Conservation (phyloP, 37 sponge, comb jelly and placozoan species). For the Agelas oroides region DNA sequence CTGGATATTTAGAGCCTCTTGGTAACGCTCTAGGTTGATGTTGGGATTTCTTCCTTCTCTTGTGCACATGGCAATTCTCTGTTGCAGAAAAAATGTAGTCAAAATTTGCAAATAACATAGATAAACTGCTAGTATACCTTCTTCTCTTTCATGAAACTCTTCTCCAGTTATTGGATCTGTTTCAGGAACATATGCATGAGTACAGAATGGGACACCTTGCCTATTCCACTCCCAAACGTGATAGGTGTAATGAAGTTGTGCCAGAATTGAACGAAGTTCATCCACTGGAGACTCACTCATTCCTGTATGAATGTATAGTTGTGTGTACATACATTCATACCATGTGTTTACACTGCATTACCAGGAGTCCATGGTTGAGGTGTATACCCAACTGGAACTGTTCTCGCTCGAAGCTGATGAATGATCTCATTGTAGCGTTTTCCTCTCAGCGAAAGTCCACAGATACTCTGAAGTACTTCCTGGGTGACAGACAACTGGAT, state of each 20-base stretch:
- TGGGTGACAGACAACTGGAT: too few species aligned
- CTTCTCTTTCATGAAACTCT: conserved; percentile 23
- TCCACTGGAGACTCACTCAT: too few species aligned
- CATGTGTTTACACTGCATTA: too few species aligned
- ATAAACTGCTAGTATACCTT: conserved; percentile 1
- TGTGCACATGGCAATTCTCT: conserved; percentile 18
- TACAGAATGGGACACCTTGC: conserved; percentile 24
- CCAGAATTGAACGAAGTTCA: conserved; percentile 6
- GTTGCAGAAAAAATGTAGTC: not conserved
- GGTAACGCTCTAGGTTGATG: conserved; percentile 2
- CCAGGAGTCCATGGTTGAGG: too few species aligned
- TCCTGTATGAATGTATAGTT: too few species aligned
- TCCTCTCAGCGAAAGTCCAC: too few species aligned
- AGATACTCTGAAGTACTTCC: too few species aligned
- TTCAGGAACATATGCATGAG: conserved; percentile 35
- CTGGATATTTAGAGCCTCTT: conserved; percentile 13
- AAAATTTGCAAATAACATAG: not conserved
- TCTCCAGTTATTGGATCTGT: conserved; percentile 15
- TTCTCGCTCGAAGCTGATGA: too few species aligned
- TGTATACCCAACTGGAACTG: too few species aligned
- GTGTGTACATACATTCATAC: too few species aligned
- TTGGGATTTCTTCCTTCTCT: not conserved
- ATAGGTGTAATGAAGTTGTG: conserved; percentile 28
- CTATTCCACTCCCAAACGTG: conserved; percentile 8
- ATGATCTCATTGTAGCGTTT: too few species aligned